Evolutionary conservation across 2,888 invertebrate species (phyloP).

Genomic region (Gastracanthus pulcherrimus): DNA sequence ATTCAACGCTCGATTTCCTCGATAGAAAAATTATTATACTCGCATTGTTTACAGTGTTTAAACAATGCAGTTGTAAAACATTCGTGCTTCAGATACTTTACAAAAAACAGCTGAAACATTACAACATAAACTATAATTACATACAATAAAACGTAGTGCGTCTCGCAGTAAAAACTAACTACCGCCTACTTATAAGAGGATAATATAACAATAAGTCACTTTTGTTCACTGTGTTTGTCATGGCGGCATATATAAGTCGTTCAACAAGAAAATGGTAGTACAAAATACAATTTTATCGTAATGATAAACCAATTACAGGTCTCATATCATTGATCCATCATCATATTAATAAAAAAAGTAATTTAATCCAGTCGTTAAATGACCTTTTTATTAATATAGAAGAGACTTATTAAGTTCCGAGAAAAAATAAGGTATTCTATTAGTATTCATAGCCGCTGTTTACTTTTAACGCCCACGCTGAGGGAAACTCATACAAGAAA

Average conservation of each 20-base stretch:
- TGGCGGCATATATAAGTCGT: background rate
- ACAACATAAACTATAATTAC: background rate
- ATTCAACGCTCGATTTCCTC: background rate
- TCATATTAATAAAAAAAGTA: background rate
- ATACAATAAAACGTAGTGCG: background rate
- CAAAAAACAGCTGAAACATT: background rate
- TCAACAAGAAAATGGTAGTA: background rate
- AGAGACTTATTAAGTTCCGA: too few relatives aligned
- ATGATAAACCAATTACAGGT: background rate
- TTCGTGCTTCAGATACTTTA: background rate
- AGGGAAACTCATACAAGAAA: too few relatives aligned
- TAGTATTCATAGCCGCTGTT: background rate
- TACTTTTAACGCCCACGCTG: too few relatives aligned
- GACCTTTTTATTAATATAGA: too few relatives aligned
- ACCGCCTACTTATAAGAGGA: background rate
- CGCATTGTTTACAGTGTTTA: background rate
- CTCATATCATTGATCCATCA: background rate
- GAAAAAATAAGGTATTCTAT: too few relatives aligned
- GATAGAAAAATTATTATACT: background rate
- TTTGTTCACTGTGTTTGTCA: conserved; percentile 32
- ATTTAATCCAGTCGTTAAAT: background rate
- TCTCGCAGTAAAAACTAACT: background rate
- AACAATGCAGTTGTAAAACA: background rate
- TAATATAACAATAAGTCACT: background rate
- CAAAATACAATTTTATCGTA: background rate